Evolutionary conservation across 2,888 invertebrate species (phyloP).

Genomic region (Parapristionchus giblindavisi): DNA sequence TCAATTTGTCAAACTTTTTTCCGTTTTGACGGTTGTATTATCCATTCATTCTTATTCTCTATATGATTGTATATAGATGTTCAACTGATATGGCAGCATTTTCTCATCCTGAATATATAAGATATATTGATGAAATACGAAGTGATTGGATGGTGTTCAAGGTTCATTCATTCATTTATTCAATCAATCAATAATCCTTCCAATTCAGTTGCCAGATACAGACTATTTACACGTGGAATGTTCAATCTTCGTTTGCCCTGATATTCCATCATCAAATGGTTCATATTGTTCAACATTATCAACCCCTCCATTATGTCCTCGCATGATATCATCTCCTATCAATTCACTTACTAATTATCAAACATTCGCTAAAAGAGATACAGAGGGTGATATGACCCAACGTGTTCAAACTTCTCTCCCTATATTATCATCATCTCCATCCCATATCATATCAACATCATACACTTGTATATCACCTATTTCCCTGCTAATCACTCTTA

Average conservation of each 20-base stretch:
- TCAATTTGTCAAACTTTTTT: too few relatives aligned
- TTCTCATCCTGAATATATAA: slow-evolving; percentile 30
- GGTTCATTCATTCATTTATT: not conserved
- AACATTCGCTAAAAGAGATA: not conserved
- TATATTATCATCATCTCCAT: not conserved
- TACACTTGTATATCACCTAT: not conserved
- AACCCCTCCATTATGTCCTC: slow-evolving; percentile 19
- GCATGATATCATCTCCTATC: not conserved
- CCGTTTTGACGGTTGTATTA: too few relatives aligned
- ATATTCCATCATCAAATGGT: slow-evolving; percentile 19
- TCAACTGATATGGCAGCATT: slow-evolving; percentile 33
- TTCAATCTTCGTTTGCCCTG: slow-evolving; percentile 14
- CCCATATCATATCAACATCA: not conserved
- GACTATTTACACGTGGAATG: slow-evolving; percentile 1
- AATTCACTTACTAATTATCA: slow-evolving; percentile 16
- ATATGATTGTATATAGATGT: not conserved
- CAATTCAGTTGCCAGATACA: slow-evolving; percentile 29
- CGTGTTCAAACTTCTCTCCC: slow-evolving; percentile 13
- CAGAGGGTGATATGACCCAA: not conserved
- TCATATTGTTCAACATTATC: slow-evolving; percentile 20
- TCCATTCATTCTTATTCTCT: not conserved
- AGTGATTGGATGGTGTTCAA: slow-evolving; percentile 28
- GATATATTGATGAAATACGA: not conserved
- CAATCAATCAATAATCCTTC: not conserved
- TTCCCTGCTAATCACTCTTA: not conserved